A percentile compares a stretch with the other conserved stretches of the same genome.
phyloP scores from a whole-genome alignment of 2,888 invertebrate species.

The Drosophila colorata region DNA sequence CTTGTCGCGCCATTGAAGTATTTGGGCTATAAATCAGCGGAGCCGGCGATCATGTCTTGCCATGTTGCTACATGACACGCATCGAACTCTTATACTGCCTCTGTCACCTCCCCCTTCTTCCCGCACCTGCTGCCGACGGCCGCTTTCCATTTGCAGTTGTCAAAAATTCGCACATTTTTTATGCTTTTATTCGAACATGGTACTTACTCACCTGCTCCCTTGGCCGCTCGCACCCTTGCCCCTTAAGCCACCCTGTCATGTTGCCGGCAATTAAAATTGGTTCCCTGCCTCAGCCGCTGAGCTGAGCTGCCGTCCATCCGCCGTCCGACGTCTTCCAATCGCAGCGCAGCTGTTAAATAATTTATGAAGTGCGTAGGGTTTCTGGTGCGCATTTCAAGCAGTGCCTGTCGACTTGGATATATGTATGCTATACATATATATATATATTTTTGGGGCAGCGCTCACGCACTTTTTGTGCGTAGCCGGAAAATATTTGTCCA shows the following conservation, averaged over 20 bases:
- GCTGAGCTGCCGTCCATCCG: background rate
- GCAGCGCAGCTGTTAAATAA: constrained; percentile 68
- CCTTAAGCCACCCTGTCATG: constrained; percentile 29
- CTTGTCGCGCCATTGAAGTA: constrained; percentile 38
- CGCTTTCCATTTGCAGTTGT: constrained; percentile 65
- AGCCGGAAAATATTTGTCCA: constrained; percentile 72
- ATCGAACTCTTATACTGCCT: background rate
- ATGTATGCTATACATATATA: background rate
- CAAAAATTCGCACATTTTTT: constrained; percentile 75
- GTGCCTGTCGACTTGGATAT: constrained; percentile 14
- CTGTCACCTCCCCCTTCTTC: rapidly evolving
- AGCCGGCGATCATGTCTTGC: constrained; percentile 55
- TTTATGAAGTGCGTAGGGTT: constrained; percentile 77
- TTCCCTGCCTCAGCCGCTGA: constrained; percentile 43
- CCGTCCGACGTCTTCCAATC: background rate
- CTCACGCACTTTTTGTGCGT: constrained; percentile 48
- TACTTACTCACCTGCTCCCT: constrained; percentile 10
- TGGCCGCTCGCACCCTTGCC: background rate
- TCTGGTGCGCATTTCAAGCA: constrained; percentile 72
- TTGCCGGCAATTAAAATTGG: constrained; percentile 71
- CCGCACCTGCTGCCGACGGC: background rate
- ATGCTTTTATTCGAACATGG: constrained; percentile 13
- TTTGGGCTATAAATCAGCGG: constrained; percentile 59
- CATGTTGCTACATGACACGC: constrained; percentile 61
- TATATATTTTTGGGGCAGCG: constrained; percentile 28